Base-by-base conservation (phyloP, 2,797 vertebrate species). In the Halcyon chelicuti region DNA sequence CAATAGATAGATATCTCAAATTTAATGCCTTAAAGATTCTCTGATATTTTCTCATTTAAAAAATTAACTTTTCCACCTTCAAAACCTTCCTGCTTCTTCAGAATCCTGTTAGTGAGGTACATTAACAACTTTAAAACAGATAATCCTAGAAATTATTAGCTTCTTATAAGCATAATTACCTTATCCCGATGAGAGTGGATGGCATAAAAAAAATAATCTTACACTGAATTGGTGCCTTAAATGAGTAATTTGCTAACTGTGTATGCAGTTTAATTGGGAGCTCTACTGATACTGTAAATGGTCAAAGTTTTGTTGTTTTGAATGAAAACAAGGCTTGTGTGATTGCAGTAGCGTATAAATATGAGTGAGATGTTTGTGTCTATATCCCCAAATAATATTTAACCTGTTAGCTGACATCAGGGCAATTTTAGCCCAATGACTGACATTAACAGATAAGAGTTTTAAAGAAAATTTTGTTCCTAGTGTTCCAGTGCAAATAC, bases 11-110 rank as follows among this genome's bases (percentile, higher is more conserved):
- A 16, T n/a, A 86, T 68, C 72, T 72, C 25, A 73, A 26, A 63
- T 76, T 63, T 80, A 35, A 49, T 91, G n/a, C 31, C 14, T 55
- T 51, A 75, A 89, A 86, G 52, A 89, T 37, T 88, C 44, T 60
- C 23, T 42, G 81, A 5, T 39, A 75, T 72, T 25, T 83, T 63
- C 55, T 66, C 35, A 28, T 49, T 72, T 62, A 14, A 46, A 92
- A 82, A 31, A 60, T 12, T 33, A 58, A 44, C 7, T 62, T 91
- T 65, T 70, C 57, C 67, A 77, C 55, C n/a, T 61, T 93, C 22
- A 60, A 88, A 96, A 92, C 40, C 31, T 73, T 81, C 61, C 40
- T 63, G 9, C 31, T 88, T 66, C 57, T 74, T 94, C 61, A 74
- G 75, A 92, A 82, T 21, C 14, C 3, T 79, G 7, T 80, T 91